Evolutionary conservation across 2,113 vertebrate genomes (phyloP).

Genomic region (Tapirus terrestris): DNA sequence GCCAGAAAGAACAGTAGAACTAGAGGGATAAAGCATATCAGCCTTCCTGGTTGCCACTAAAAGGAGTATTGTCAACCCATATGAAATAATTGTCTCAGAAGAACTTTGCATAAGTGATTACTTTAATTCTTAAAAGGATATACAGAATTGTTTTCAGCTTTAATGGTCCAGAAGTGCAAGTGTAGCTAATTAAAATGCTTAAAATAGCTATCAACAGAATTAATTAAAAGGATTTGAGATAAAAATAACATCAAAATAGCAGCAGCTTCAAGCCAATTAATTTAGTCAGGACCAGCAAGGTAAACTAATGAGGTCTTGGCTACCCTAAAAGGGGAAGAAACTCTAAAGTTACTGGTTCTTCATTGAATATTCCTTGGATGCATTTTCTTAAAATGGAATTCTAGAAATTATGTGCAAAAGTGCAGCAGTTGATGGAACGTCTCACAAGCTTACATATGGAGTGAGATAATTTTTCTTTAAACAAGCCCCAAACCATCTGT

Average conservation of each 20-base stretch:
- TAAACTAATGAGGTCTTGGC: neutral
- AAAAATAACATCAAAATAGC: constrained; percentile 36
- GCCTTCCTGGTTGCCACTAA: neutral
- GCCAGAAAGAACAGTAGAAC: constrained; percentile 76
- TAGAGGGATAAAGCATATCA: constrained; percentile 57
- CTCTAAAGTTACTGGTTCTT: neutral
- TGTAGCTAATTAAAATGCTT: constrained; percentile 59
- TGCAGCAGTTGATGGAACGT: constrained; percentile 56
- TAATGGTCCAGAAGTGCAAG: neutral
- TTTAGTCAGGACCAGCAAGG: constrained; percentile 24
- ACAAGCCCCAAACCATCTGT: constrained; percentile 69
- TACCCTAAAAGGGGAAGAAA: neutral
- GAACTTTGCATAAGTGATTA: constrained; percentile 34
- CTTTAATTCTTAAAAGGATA: constrained; percentile 55
- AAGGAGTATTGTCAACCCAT: neutral
- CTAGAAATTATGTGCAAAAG: constrained; percentile 56
- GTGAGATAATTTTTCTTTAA: constrained; percentile 68
- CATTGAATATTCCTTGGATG: neutral
- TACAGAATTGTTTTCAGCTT: neutral
- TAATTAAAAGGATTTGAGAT: constrained; percentile 30
- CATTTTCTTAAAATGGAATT: constrained; percentile 62
- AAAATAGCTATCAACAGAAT: constrained; percentile 45
- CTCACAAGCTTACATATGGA: constrained; percentile 57
- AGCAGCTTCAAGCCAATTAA: neutral
- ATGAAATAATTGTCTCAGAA: constrained; percentile 50